Evolutionary conservation across 2,888 invertebrate genomes (phyloP).

Genomic region (Drosophila percnosoma): DNA sequence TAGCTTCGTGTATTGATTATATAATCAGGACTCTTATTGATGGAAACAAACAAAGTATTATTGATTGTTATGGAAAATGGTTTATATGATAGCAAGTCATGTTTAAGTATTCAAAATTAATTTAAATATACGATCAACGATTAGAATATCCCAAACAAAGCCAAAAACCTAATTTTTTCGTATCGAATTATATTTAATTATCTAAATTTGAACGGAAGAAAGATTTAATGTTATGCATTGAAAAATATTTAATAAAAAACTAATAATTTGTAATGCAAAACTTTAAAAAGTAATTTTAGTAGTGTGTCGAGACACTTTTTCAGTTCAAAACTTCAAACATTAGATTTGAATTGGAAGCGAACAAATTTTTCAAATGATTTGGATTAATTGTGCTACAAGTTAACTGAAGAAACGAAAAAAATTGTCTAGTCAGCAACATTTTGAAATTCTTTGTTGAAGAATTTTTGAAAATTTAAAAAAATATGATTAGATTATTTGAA

Average conservation of each 20-base stretch:
- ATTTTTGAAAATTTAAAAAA: background rate
- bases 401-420: background rate
- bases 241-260: no score
- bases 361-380: background rate
- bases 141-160: background rate
- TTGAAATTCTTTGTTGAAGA: background rate
- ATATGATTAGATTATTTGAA: background rate
- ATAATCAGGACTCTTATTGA: background rate
- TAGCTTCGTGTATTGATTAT: background rate
- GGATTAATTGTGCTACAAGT: accelerated
- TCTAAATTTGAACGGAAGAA: background rate
- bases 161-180: background rate
- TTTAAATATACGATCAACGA: background rate
- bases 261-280: no score
- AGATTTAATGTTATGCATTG: background rate
- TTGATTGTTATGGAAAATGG: background rate
- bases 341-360: background rate
- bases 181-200: background rate
- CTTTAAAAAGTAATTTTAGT: no score
- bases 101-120: background rate
- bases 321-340: background rate
- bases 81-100: background rate
- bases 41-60: background rate
- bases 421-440: background rate
- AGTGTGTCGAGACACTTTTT: background rate